These are phyloP conservation scores for Mustela nigripes DNA, from an alignment of 2,113 vertebrate species.

Conservation along the genomic window DNA sequence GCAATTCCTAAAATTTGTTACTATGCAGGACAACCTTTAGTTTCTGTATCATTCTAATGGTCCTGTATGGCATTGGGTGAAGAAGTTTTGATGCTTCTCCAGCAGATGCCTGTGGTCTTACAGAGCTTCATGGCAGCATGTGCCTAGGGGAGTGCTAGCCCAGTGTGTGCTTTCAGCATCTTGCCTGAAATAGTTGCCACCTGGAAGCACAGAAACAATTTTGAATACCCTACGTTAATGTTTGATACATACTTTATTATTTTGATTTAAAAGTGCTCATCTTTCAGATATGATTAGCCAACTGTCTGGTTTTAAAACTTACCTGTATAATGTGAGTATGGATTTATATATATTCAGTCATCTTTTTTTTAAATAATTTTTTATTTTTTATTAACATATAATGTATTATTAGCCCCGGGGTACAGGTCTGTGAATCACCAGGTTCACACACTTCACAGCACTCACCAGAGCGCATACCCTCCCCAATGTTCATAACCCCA, in stretches of 20 bases:
- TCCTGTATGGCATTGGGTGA: not conserved
- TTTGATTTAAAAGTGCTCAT: slow-evolving; percentile 36
- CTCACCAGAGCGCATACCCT: too few relatives aligned
- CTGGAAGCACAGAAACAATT: not conserved
- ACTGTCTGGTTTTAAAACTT: not conserved
- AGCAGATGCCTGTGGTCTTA: not conserved
- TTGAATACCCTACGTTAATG: not conserved
- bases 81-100: not conserved
- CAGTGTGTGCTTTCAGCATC: not conserved
- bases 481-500: too few relatives aligned
- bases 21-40: not conserved
- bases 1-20: not conserved
- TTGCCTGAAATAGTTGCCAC: not conserved
- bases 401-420: too few relatives aligned
- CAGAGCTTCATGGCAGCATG: not conserved
- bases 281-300: not conserved
- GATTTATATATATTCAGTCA: not conserved
- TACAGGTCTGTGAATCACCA: too few relatives aligned
- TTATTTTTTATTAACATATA: too few relatives aligned
- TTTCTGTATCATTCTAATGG: not conserved
- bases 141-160: not conserved
- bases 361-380: not conserved
- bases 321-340: not conserved
- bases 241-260: not conserved
- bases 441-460: too few relatives aligned